Conservation (phyloP, 2,888 invertebrate genomes). For the Scotopteryx bipunctaria region DNA sequence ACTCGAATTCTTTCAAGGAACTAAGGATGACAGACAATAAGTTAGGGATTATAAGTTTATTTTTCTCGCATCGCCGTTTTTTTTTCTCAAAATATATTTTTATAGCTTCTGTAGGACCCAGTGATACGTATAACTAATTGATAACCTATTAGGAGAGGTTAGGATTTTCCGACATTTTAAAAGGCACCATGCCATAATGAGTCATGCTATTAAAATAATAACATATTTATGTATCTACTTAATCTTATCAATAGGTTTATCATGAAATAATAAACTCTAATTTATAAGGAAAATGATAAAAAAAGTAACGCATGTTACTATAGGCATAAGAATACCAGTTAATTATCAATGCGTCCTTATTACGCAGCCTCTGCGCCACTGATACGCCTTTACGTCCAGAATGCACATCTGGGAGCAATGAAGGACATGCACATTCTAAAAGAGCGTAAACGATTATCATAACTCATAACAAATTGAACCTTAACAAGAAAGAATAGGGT, state of each 20-base stretch:
- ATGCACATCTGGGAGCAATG: slow-evolving; percentile 82
- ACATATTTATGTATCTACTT: no score
- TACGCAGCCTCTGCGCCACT: slow-evolving; percentile 62
- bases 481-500: slow-evolving; percentile 9
- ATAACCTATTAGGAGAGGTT: no score
- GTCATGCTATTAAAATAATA: slow-evolving; percentile 1
- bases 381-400: slow-evolving; percentile 72
- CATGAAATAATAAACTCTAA: neutral
- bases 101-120: no score
- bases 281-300: slow-evolving; percentile 8
- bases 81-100: no score
- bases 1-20: no score
- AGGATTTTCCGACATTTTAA: neutral
- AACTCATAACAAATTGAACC: slow-evolving; percentile 36
- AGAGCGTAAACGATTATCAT: slow-evolving; percentile 39
- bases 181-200: neutral
- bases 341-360: slow-evolving; percentile 73
- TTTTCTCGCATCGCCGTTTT: no score
- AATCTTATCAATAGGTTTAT: neutral
- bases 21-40: no score
- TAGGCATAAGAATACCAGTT: slow-evolving; percentile 55
- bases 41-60: no score
- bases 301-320: slow-evolving; percentile 40
- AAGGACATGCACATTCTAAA: slow-evolving; percentile 45
- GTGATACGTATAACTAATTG: no score